Percentiles rank a stretch among this genome's conserved stretches.
phyloP scores from a whole-genome alignment of 2,888 invertebrate genomes.

The Nasonia oneida region DNA sequence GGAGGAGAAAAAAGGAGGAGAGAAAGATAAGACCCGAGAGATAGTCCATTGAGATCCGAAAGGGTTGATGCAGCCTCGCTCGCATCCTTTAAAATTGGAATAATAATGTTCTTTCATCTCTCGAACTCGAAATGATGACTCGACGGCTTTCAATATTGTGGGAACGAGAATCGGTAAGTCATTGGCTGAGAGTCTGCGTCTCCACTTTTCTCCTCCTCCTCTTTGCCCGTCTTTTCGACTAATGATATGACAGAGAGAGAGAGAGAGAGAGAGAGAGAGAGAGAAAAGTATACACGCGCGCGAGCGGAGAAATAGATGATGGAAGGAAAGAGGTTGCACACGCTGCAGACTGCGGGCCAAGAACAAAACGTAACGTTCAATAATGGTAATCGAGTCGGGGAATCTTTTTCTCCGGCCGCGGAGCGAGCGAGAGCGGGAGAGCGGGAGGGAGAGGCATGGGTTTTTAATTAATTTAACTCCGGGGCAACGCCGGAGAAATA shows the following conservation, averaged over 20 bases:
- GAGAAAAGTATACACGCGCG: conserved; percentile 25
- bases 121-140: conserved; percentile 77
- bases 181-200: conserved; percentile 64
- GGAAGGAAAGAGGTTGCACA: conserved; percentile 56
- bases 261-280: conserved; percentile 57
- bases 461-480: conserved; percentile 61
- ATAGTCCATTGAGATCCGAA: conserved; percentile 61
- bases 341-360: conserved; percentile 29
- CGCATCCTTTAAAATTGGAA: conserved; percentile 78
- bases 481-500: conserved; percentile 57
- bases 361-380: conserved; percentile 59
- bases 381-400: conserved; percentile 58
- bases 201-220: conserved; percentile 61
- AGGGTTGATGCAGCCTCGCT: conserved; percentile 57
- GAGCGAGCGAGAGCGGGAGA: conserved; percentile 15
- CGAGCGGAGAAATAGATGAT: conserved; percentile 54
- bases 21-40: conserved; percentile 61
- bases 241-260: conserved; percentile 61
- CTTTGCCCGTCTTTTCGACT: conserved; percentile 62
- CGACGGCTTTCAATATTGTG: conserved; percentile 78
- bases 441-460: conserved; percentile 22
- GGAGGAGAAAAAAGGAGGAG: conserved; percentile 58
- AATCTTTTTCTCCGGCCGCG: conserved; percentile 43
- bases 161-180: conserved; percentile 75
- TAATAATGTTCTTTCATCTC: conserved; percentile 78